Evolutionary conservation across 2,888 invertebrate species (phyloP), one percentile per base, ranked within the genome.

Genomic region (Synergus japonicus): DNA sequence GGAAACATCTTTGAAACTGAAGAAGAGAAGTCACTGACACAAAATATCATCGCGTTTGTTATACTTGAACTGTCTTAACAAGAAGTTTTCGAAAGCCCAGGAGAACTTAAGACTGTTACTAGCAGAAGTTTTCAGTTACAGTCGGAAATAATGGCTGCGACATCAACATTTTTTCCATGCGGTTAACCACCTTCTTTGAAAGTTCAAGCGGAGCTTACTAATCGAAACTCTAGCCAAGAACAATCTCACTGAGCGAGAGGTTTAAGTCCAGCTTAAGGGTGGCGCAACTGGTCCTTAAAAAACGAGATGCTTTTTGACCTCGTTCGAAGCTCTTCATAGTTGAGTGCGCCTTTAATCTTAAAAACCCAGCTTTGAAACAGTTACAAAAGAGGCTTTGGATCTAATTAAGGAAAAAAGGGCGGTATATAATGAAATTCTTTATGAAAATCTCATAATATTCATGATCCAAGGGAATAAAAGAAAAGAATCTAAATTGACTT

Each of bases 11-110:
- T n/a, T 4, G 5, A 29, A n/a, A 37, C 10, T 37, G 37, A n/a
- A n/a, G 73, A 29, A 41, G 37, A 29, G 41, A 73, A 41, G 29
- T 73, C 18, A 73, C 37, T 54, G 49, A 73, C 54, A 54, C 49
- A 73, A 73, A 37, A 49, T 73, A 41, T 54, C 37, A 37, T 66
- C 37, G 37, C 37, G 37, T 54, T 73, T 41, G 73, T 54, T 73
- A 54, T 54, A 54, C 73, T 54, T 54, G 29, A 73, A 73, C 54
- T 73, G 73, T 73, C 41, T 73, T 73, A 73, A 73, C 73, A 37
- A 73, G 73, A 73, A 73, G 73, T 73, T 73, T 73, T 73, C 54
- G n/a, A n/a, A 58, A 73, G 54, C n/a, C n/a, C 41, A 73, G 37
- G 54, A 37, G 54, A 73, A 73, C 73, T 73, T 29, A 8, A 9